These are phyloP conservation scores for Psilanteris sp. DNA, from an alignment of 1,140 invertebrate species.

Conservation along the genomic window DNA sequence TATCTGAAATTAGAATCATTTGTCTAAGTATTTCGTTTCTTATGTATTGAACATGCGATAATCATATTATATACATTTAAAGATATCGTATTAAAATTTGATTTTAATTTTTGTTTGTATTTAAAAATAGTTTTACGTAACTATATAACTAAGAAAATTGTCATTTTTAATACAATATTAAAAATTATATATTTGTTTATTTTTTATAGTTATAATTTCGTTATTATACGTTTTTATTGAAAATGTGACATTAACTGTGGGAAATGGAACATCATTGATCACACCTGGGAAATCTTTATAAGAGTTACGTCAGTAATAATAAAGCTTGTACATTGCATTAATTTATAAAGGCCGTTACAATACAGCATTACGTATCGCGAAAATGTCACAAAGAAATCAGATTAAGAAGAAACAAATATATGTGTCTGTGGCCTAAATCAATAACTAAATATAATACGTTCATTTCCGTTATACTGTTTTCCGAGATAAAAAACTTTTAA, in stretches of 20 bases:
- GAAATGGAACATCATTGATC: slow-evolving; percentile 12
- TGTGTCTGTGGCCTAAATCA: slow-evolving; percentile 4
- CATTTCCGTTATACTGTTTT: slow-evolving; percentile 30
- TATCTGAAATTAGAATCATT: slow-evolving; percentile 63
- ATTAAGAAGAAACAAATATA: slow-evolving; percentile 15
- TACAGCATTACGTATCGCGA: not conserved
- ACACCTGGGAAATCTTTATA: slow-evolving; percentile 13
- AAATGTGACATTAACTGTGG: slow-evolving; percentile 4
- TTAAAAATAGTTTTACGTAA: too few relatives aligned
- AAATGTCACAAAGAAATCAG: not conserved
- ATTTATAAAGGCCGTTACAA: slow-evolving; percentile 7
- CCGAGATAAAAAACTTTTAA: slow-evolving; percentile 12
- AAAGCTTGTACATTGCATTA: slow-evolving; percentile 1
- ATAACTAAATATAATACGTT: slow-evolving; percentile 21
- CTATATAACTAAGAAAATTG: too few relatives aligned
- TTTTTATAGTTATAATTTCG: not conserved
- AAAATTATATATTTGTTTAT: slow-evolving; percentile 5
- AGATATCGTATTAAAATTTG: too few relatives aligned
- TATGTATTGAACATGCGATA: not conserved
- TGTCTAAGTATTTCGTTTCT: not conserved
- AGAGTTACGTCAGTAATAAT: slow-evolving; percentile 1
- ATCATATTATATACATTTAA: too few relatives aligned
- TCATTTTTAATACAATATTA: too few relatives aligned
- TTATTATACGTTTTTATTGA: not conserved
- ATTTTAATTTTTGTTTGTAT: too few relatives aligned